These are phyloP conservation scores for Erynnis tages DNA, from an alignment of 2,888 invertebrate species.

Conservation along the genomic window DNA sequence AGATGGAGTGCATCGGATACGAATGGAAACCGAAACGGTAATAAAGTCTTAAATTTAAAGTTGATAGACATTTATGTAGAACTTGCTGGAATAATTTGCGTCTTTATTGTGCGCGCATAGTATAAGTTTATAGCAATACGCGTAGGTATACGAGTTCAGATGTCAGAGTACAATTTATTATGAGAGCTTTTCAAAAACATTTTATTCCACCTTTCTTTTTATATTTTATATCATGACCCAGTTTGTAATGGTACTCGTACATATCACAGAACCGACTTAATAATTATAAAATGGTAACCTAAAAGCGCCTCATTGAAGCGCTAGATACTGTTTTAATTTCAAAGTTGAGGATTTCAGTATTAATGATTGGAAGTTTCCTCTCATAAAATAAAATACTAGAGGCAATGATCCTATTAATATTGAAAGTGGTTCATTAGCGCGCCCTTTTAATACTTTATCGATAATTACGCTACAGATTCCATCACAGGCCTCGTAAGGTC, in stretches of 20 bases:
- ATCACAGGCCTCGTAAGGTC: slow-evolving; percentile 4
- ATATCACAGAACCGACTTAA: background rate
- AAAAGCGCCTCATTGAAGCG: slow-evolving; percentile 5
- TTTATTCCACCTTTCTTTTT: background rate
- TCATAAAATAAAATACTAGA: slow-evolving; percentile 22
- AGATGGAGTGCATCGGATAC: too few relatives aligned
- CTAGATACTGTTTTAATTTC: slow-evolving; percentile 9
- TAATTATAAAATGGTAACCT: slow-evolving; percentile 15
- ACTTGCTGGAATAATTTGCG: too few relatives aligned
- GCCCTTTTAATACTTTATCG: slow-evolving; percentile 25
- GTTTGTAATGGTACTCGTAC: background rate
- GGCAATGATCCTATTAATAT: slow-evolving; percentile 28
- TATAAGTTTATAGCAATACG: too few relatives aligned
- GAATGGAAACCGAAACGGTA: too few relatives aligned
- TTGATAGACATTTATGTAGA: too few relatives aligned
- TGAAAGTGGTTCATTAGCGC: slow-evolving; percentile 29
- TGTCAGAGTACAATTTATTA: too few relatives aligned
- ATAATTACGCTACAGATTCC: slow-evolving; percentile 20
- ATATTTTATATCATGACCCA: background rate
- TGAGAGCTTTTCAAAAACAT: background rate
- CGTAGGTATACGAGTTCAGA: too few relatives aligned
- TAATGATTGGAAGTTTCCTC: slow-evolving; percentile 18
- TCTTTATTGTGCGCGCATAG: too few relatives aligned
- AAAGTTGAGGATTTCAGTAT: slow-evolving; percentile 14
- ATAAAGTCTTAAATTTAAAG: too few relatives aligned